Base-by-base conservation (phyloP, 2,113 vertebrate species). In the Felis catus region DNA sequence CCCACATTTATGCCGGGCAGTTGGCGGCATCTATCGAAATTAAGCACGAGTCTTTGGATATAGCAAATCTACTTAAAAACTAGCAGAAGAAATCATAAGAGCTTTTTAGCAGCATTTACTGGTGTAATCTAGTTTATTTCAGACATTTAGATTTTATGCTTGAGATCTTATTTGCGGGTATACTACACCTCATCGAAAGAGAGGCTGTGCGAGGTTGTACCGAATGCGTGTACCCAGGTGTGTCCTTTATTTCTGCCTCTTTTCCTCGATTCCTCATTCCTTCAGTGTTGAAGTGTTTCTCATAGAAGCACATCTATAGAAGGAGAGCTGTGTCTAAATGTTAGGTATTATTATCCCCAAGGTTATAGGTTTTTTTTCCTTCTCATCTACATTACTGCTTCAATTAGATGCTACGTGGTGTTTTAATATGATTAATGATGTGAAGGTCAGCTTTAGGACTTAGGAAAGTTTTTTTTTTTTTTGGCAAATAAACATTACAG, bases 191-290 rank as follows among this genome's bases (percentile, higher is more conserved):
- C 25, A 25, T 7, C 3, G n/a, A 70, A 33, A 58, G 66, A 71
- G 33, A n/a, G 23, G 27, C 31, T 15, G 41, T 58, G 41, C 10
- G 5, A 45, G 33, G 14, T 51, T 55, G 15, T 70, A 33, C 21
- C 0, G 4, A 74, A 1, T 3, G 3, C 1, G 0, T 11, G 55
- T 5, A 3, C 3, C 8, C 8, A 0, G 0, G 6, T n/a, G 13
- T 31, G 41, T 39, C 18, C 11, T 45, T 84, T n/a, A n/a, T 58
- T 14, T 6, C 11, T 41, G 12, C 1, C 23, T 1, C 18, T 61
- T 51, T 12, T 41, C 11, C 33, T 55, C 15, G 2, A 11, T 45
- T 68, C 23, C 18, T 27, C 12, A 29, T 36, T n/a, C 31, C 14
- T 91, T 97, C 8, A 66, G 36, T 19, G 1, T 3, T 70, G 27